Evolutionary conservation across 2,888 invertebrate genomes (phyloP).

Genomic region (Maniola hyperantus): DNA sequence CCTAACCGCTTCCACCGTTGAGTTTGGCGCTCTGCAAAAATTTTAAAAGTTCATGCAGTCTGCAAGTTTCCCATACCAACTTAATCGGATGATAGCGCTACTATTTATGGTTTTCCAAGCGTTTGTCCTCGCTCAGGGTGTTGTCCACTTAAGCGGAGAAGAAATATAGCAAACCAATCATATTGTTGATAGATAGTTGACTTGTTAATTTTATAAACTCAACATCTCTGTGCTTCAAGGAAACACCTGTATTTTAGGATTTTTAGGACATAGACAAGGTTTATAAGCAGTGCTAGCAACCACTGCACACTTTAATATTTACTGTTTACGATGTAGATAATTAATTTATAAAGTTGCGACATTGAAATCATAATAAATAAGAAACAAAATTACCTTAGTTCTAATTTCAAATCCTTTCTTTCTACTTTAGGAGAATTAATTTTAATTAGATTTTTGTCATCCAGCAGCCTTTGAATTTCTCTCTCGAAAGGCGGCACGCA

Average conservation of each 20-base stretch:
- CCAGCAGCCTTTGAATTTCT: conserved; percentile 90
- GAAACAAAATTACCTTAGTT: conserved; percentile 64
- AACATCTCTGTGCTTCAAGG: no score
- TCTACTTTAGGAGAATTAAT: conserved; percentile 84
- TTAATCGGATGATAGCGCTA: background rate
- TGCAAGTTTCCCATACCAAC: background rate
- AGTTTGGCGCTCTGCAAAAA: conserved; percentile 57
- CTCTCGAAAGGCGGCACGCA: conserved; percentile 88
- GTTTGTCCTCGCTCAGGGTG: no score
- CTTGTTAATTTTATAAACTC: no score
- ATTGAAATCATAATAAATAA: background rate
- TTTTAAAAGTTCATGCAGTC: background rate
- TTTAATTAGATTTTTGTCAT: conserved; percentile 86
- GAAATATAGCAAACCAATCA: no score
- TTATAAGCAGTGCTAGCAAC: no score
- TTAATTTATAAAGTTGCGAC: no score
- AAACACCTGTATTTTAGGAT: no score
- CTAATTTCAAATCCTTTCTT: conserved; percentile 83
- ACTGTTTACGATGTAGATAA: background rate
- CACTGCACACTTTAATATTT: background rate
- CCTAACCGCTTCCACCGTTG: conserved; percentile 73
- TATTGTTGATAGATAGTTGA: no score
- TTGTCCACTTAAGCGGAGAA: no score
- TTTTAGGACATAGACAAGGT: no score
- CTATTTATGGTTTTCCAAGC: no score